phyloP scores from a whole-genome alignment of 2,888 invertebrate genomes.

The Heterodera filipjevi region DNA sequence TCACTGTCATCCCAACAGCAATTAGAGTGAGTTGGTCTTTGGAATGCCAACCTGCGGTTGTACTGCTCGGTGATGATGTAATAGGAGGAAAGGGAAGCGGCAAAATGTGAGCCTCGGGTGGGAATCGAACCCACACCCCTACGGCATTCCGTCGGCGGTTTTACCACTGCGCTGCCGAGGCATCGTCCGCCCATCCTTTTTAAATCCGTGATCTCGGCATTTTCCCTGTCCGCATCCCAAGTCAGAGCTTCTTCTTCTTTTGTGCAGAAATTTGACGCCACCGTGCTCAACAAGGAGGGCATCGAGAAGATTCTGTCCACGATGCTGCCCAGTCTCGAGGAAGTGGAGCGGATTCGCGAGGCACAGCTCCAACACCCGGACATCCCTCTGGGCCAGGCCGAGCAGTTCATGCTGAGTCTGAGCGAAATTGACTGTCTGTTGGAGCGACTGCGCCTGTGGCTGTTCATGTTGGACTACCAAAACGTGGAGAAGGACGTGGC shows the following conservation, averaged over 20 bases:
- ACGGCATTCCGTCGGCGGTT: no score
- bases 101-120: no score
- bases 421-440: constrained; percentile 89
- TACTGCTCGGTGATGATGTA: no score
- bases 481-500: constrained; percentile 84
- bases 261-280: constrained; percentile 97
- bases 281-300: constrained; percentile 88
- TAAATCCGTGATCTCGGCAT: no score
- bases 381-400: constrained; percentile 88
- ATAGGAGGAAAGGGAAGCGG: no score
- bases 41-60: no score
- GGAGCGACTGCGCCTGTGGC: constrained; percentile 91
- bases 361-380: constrained; percentile 90
- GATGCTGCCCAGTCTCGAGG: constrained; percentile 90
- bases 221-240: no score
- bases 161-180: no score
- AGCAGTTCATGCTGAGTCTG: constrained; percentile 94
- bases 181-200: no score
- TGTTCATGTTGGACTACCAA: constrained; percentile 97
- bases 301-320: constrained; percentile 82
- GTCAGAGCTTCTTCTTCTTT: no score
- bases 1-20: constrained; percentile 96
- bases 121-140: no score
- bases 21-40: constrained; percentile 64
- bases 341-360: constrained; percentile 74